phyloP scores from a whole-genome alignment of 2,888 invertebrate genomes.

The Rhingia campestris region DNA sequence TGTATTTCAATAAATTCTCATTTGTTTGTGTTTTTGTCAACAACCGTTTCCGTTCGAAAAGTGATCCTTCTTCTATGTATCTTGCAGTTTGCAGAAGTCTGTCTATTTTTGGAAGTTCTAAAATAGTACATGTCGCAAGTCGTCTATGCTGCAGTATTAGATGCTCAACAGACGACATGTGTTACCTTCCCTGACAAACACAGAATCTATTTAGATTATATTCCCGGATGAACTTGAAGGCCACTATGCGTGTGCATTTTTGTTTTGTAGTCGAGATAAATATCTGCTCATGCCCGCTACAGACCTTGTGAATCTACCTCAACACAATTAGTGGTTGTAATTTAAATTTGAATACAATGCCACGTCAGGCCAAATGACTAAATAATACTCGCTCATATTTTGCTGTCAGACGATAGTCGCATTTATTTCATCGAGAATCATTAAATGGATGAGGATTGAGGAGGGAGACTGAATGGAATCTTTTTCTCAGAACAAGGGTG shows the following conservation, averaged over 20 bases:
- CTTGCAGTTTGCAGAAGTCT: conserved; percentile 1
- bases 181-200: neutral
- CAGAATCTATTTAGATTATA: conserved; percentile 31
- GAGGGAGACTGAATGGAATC: no score
- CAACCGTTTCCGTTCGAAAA: conserved; percentile 24
- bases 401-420: no score
- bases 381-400: no score
- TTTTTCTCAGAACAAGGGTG: no score
- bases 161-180: conserved; percentile 22
- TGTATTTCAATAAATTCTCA: no score
- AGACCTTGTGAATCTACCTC: conserved; percentile 11
- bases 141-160: conserved; percentile 17
- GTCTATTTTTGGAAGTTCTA: conserved; percentile 53
- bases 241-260: conserved; percentile 7
- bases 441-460: no score
- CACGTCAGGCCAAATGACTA: neutral
- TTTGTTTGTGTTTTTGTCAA: no score
- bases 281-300: no score
- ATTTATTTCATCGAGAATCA: no score
- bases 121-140: conserved; percentile 16
- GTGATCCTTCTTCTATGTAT: conserved; percentile 23
- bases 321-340: neutral
- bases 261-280: no score
- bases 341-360: conserved; percentile 20
- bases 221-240: conserved; percentile 48